Evolutionary conservation across 2,113 vertebrate species (phyloP).

Genomic region (Tiliqua scincoides): DNA sequence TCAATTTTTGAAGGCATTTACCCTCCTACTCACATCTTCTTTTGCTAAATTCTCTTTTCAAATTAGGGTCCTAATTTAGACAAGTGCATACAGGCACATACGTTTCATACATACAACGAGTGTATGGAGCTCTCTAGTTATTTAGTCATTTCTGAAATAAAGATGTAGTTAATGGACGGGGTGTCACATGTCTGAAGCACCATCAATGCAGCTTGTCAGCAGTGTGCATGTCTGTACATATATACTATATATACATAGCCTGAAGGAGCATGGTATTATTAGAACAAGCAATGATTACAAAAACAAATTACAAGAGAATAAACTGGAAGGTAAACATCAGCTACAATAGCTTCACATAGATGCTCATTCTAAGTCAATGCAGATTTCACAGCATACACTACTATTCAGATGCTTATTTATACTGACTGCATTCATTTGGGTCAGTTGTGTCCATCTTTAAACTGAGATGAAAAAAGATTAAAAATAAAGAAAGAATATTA

Average conservation of each 20-base stretch:
- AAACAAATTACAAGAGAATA: conserved; percentile 3
- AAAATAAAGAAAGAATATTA: background rate
- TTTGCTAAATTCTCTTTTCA: conserved; percentile 14
- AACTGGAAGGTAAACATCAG: background rate
- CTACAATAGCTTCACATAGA: background rate
- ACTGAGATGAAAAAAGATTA: background rate
- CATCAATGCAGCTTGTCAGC: background rate
- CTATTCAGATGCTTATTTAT: background rate
- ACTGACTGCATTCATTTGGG: background rate
- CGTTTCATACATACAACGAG: background rate
- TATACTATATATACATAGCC: background rate
- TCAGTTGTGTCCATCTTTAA: background rate
- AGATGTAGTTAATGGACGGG: background rate
- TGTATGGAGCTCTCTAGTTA: background rate
- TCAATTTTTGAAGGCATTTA: background rate
- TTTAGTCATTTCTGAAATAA: conserved; percentile 17
- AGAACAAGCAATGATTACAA: background rate
- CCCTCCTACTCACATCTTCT: background rate
- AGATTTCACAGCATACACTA: background rate
- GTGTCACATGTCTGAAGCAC: background rate
- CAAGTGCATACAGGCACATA: background rate
- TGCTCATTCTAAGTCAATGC: background rate
- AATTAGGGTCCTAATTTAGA: conserved; percentile 8
- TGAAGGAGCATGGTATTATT: background rate
- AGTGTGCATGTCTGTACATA: background rate